Evolutionary conservation across 1,140 invertebrate species (phyloP), one percentile per base, ranked within the genome.

Genomic region (Caenorhabditis latens): DNA sequence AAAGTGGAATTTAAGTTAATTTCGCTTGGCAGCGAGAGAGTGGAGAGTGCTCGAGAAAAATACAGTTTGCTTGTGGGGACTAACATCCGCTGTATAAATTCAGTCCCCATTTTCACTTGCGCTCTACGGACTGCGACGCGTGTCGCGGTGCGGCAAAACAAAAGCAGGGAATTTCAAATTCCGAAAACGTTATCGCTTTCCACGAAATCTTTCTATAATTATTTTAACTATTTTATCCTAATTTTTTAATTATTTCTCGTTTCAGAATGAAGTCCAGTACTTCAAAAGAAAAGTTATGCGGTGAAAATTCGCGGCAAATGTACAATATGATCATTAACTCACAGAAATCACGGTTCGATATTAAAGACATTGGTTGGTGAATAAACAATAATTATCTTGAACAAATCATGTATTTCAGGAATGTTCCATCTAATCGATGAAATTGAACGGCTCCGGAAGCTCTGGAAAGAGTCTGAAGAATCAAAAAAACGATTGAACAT

Each of bases 261-360:
- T 79, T 13, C 46, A 79, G 71, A 50, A 79, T 79, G 71, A 79
- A 79, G 71, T 79, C 71, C 14, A 79, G 71, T 79, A 79, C 71
- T 50, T 79, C 46, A n/a, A 79, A 79, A 79, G 71, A 79, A 42
- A 79, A 79, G n/a, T 13, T 79, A 50, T 79, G 71, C 46, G 71
- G 71, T 4, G 71, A 79, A n/a, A 79, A 43, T n/a, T 79, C 71
- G 40, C 71, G 71, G 9, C 43, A 50, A 48, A 79, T 79, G 43
- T 79, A 50, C 71, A 50, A 79, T 53, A 79, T 79, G 71, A 79
- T 79, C 46, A 48, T 79, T 19, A 79, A 79, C 71, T 79, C 71
- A 79, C 71, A 79, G 11, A 14, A 50, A 67, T 40, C 63, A n/a
- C 71, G 46, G 9, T 79, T 79, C 21, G 46, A 79, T 53, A 50